phyloP scores from a whole-genome alignment of 1,140 invertebrate species.

The Zaprionus lachaisei region DNA sequence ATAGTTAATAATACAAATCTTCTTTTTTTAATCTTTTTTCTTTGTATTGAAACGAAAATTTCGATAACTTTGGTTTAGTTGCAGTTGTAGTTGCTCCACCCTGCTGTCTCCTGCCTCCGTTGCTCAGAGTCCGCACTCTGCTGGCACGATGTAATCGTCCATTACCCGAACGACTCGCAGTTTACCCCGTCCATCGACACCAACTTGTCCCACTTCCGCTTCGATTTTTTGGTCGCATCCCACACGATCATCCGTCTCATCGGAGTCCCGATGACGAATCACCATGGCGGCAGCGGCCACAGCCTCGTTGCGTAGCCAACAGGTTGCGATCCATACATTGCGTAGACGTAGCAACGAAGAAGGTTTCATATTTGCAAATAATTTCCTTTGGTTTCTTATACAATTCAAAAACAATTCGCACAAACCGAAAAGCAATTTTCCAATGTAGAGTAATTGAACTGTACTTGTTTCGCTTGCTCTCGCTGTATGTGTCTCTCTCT shows the following conservation, averaged over 20 bases:
- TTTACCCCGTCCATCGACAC: slow-evolving; percentile 52
- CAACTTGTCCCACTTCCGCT: slow-evolving; percentile 35
- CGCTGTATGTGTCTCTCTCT: neutral
- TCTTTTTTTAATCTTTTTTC: neutral
- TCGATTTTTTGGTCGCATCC: slow-evolving; percentile 13
- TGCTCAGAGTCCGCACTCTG: slow-evolving; percentile 53
- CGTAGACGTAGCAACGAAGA: slow-evolving; percentile 54
- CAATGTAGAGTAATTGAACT: too few relatives aligned
- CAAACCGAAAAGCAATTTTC: too few relatives aligned
- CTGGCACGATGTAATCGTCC: slow-evolving; percentile 65
- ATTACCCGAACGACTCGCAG: slow-evolving; percentile 56
- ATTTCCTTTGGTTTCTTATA: neutral
- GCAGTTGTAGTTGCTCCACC: neutral
- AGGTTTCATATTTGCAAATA: slow-evolving; percentile 50
- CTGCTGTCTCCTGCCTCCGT: neutral
- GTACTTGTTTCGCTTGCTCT: neutral
- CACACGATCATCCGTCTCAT: neutral
- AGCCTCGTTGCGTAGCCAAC: slow-evolving; percentile 66
- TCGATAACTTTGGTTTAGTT: neutral
- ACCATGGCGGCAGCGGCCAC: slow-evolving; percentile 60
- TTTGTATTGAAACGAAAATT: neutral
- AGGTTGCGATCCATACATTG: slow-evolving; percentile 62
- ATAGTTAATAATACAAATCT: neutral
- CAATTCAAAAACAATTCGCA: too few relatives aligned
- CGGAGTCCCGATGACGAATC: slow-evolving; percentile 45